These are phyloP conservation scores for Ectropis crepuscularia DNA, from an alignment of 2,888 invertebrate genomes.

Conservation along the genomic window DNA sequence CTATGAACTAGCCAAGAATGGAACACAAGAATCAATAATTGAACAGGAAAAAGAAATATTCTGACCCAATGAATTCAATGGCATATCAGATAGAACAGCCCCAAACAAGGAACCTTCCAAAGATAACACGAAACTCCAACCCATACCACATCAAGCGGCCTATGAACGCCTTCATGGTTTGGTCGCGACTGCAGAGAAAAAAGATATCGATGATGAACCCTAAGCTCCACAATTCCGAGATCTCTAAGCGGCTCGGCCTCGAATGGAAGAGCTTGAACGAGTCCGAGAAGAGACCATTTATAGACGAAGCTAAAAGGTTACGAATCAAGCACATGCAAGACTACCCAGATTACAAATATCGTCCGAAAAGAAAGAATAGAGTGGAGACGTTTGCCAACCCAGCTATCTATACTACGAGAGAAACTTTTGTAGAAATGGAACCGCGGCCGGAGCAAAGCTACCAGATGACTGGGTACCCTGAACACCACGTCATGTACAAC, in stretches of 20 bases:
- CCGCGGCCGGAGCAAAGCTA: conserved; percentile 67
- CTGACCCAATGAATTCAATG: conserved; percentile 54
- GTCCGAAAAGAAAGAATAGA: conserved; percentile 86
- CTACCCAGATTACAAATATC: conserved; percentile 89
- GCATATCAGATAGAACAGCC: conserved; percentile 66
- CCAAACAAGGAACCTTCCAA: conserved; percentile 56
- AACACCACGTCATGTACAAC: conserved; percentile 75
- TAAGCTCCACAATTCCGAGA: conserved; percentile 91
- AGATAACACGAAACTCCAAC: conserved; percentile 83
- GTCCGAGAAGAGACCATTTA: conserved; percentile 92
- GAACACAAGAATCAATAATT: not conserved
- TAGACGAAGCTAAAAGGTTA: conserved; percentile 93
- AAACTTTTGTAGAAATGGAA: conserved; percentile 70
- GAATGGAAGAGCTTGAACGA: conserved; percentile 94
- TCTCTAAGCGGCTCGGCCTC: conserved; percentile 92
- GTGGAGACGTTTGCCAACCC: conserved; percentile 66
- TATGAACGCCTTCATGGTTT: conserved; percentile 99
- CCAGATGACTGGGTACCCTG: conserved; percentile 69
- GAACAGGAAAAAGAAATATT: conserved; percentile 5
- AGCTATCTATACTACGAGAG: conserved; percentile 63
- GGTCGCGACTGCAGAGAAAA: conserved; percentile 95
- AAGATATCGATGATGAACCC: conserved; percentile 94
- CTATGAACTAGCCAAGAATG: conserved; percentile 1
- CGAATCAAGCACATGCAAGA: conserved; percentile 90
- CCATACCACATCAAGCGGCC: conserved; percentile 95